phyloP scores from a whole-genome alignment of 2,797 vertebrate genomes.

The Paratrypauchen microcephalus region DNA sequence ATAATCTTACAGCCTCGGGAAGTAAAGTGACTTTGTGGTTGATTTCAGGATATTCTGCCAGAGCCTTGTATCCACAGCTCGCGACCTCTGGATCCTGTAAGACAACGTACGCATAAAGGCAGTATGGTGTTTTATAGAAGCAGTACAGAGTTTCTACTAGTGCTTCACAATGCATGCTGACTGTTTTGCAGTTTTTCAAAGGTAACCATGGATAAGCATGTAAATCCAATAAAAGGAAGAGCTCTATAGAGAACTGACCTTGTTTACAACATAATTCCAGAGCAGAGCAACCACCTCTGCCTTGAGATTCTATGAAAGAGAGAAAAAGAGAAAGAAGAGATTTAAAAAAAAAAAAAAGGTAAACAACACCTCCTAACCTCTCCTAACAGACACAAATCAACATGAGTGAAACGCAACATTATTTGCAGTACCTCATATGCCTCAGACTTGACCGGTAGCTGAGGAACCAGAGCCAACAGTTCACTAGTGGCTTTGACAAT shows the following conservation, averaged over 20 bases:
- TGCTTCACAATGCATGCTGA: background rate
- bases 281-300: constrained; percentile 85
- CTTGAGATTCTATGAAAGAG: constrained; percentile 83
- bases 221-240: background rate
- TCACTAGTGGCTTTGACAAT: constrained; percentile 85
- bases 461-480: constrained; percentile 88
- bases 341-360: constrained; percentile 9
- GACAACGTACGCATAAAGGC: constrained; percentile 3
- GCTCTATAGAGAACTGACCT: constrained; percentile 62
- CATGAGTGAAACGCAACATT: background rate
- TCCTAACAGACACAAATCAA: no score
- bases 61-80: constrained; percentile 85
- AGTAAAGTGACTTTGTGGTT: constrained; percentile 86
- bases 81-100: constrained; percentile 82
- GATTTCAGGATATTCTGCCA: constrained; percentile 80
- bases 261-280: constrained; percentile 85
- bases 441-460: constrained; percentile 83
- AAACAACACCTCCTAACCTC: background rate
- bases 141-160: background rate
- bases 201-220: background rate
- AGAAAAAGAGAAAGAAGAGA: constrained; percentile 4
- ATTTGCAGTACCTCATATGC: constrained; percentile 82
- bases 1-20: constrained; percentile 83
- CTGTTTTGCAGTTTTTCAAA: background rate
- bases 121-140: background rate